Evolutionary conservation across 2,888 invertebrate genomes (phyloP), one percentile per base, ranked within the genome.

Genomic region (Microplitis manilae): DNA sequence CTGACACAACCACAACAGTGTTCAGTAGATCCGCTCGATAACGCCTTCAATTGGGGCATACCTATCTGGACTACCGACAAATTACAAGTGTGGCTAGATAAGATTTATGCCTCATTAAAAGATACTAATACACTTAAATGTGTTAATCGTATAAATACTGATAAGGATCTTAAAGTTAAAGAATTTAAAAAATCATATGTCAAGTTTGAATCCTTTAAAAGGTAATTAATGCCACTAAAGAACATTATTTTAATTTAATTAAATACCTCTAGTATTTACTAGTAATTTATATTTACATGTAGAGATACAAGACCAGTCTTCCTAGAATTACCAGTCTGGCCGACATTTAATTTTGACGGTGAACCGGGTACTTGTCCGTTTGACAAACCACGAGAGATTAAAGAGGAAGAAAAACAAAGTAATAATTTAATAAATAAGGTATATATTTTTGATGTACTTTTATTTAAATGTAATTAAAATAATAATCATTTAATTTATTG

Each of bases 171-270:
- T 20, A 93, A 92, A 90, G 90, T 92, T 84, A 92, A 92, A 89
- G 90, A 91, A 87, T 91, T 95, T 84, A 94, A 92, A 90, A 93
- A 93, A 86, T 92, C 93, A 84, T 95, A 92, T 90, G 92, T 95
- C 86, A 95, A 95, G 91, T 94, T 95, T 89, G 95, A 95, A 87
- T 92, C 93, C 87, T 91, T 92, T 90, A 92, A 92, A 90, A 93
- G 93, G 93, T 93, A 92, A 91, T 30, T 30, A 30, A 30, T 4
- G 30, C 2, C 30, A 30, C 30, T 30, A 30, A 2, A 30, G 30
- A 30, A 30, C 30, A 30, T 30, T 30, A 30, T 80, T 74, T 8
- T 9, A 50, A 50, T 50, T 50, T 50, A 50, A 13, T 41, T 39
- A n/a, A 8, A 17, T 69, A 5, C 13, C 71, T 20, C 5, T 30